Base-by-base conservation (phyloP, 1,140 invertebrate species). In the Elymnias hypermnestra region DNA sequence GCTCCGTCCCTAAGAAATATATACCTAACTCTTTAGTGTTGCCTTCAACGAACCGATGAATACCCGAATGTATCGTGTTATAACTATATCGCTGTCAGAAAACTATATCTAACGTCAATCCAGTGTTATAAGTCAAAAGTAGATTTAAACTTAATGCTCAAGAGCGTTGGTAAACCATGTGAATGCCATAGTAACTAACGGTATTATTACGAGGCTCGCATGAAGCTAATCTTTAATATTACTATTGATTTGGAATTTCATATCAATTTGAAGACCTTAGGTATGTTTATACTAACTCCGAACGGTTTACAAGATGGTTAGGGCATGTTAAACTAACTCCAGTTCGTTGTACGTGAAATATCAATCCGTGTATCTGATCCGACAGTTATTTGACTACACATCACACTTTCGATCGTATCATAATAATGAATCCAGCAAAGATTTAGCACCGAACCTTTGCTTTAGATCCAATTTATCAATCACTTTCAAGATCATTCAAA, bases 341-440 rank as follows among this genome's bases (percentile, higher is more conserved):
- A 29, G 26, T 29, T 12, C 3, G 13, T 13, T 13, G 0, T 6
- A 6, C 2, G 8, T 0, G 7, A 5, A 5, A 10, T 17, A 4
- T 19, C 7, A 15, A 18, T 19, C 13, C 22, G 17, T 21, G 23
- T 22, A 14, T 15, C 28, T 9, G 40, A 43, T 43, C 40, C 40
- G 19, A 33, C 40, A 33, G 40, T 15, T 21, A 33, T 33, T 23
- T 23, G 22, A 33, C 40, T 29, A n/a, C 18, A 31, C 3, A 17
- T n/a, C 14, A 1, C 5, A 17, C 14, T 10, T 33, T 6, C 14
- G n/a, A n/a, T n/a, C n/a, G n/a, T n/a, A 17, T 33, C 31, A 4
- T 17, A 33, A 18, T 17, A 33, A 13, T 13, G 13, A 29, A 29
- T 29, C 26, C 10, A 29, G 26, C 26, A 29, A 12, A 12, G 10